These are phyloP conservation scores for Rhodophaea formosa DNA, from an alignment of 2,888 invertebrate species.

Conservation along the genomic window DNA sequence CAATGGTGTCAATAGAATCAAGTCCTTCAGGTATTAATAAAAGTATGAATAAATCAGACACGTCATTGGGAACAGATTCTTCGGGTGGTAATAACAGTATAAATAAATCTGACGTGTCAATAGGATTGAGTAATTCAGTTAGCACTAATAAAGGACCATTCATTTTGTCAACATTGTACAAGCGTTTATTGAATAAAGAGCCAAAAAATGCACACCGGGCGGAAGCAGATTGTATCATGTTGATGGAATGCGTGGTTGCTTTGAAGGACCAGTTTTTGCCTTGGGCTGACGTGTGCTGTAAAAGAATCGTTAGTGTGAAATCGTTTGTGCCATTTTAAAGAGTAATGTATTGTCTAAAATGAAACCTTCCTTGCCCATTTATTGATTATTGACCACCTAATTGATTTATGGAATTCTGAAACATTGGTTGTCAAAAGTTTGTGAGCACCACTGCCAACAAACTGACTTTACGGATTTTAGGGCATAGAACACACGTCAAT, in stretches of 20 bases:
- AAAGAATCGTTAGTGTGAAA: slow-evolving; percentile 43
- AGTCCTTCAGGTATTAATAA: slow-evolving; percentile 19
- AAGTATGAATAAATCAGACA: slow-evolving; percentile 20
- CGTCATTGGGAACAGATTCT: slow-evolving; percentile 33
- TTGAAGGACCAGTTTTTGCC: slow-evolving; percentile 79
- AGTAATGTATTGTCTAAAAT: neutral
- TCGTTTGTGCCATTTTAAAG: slow-evolving; percentile 42
- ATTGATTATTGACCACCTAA: no score
- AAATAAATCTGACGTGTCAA: slow-evolving; percentile 6
- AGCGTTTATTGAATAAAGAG: slow-evolving; percentile 71
- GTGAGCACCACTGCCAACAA: no score
- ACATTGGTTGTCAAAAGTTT: no score
- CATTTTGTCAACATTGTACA: slow-evolving; percentile 78
- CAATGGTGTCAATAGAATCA: slow-evolving; percentile 34
- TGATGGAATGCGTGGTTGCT: slow-evolving; percentile 82
- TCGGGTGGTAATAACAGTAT: slow-evolving; percentile 18
- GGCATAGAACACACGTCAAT: no score
- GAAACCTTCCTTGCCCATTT: no score
- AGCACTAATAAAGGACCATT: slow-evolving; percentile 46
- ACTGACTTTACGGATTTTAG: no score
- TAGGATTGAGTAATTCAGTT: no score
- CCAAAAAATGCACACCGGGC: slow-evolving; percentile 82
- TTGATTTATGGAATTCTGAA: no score
- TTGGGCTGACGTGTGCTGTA: slow-evolving; percentile 66
- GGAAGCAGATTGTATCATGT: slow-evolving; percentile 84